phyloP scores from a whole-genome alignment of 2,113 vertebrate species.

The Charina bottae region DNA sequence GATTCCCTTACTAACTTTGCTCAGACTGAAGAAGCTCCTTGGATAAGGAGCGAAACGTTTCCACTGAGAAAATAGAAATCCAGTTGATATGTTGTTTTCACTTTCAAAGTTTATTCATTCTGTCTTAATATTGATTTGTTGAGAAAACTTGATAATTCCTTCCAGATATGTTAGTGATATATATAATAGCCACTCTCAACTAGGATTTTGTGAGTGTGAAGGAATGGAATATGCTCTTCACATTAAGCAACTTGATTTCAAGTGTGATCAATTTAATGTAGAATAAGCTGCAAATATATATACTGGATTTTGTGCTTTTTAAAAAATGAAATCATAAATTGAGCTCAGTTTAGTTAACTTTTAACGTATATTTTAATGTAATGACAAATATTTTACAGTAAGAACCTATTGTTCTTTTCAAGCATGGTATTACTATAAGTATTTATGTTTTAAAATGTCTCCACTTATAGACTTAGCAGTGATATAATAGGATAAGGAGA shows the following conservation, averaged over 20 bases:
- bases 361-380: background rate
- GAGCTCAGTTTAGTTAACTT: background rate
- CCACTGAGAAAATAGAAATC: too few species aligned
- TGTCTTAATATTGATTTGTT: slow-evolving; percentile 24
- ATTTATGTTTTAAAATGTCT: background rate
- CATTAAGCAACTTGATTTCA: slow-evolving; percentile 11
- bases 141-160: background rate
- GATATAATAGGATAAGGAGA: background rate
- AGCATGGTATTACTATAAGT: background rate
- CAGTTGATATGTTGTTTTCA: slow-evolving; percentile 52
- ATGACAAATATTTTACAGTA: background rate
- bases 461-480: too few species aligned
- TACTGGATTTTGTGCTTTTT: slow-evolving; percentile 29
- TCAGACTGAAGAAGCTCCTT: too few species aligned
- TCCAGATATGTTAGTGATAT: slow-evolving; percentile 14
- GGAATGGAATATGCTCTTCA: background rate
- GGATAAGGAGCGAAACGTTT: too few species aligned
- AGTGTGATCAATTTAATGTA: background rate
- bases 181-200: background rate
- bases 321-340: background rate
- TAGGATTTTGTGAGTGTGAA: slow-evolving; percentile 1
- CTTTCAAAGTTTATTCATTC: slow-evolving; percentile 36
- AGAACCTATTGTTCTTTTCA: background rate
- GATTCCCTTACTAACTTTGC: too few species aligned
- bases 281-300: background rate